phyloP scores from a whole-genome alignment of 2,888 invertebrate genomes.

The Melitaea athalia region DNA sequence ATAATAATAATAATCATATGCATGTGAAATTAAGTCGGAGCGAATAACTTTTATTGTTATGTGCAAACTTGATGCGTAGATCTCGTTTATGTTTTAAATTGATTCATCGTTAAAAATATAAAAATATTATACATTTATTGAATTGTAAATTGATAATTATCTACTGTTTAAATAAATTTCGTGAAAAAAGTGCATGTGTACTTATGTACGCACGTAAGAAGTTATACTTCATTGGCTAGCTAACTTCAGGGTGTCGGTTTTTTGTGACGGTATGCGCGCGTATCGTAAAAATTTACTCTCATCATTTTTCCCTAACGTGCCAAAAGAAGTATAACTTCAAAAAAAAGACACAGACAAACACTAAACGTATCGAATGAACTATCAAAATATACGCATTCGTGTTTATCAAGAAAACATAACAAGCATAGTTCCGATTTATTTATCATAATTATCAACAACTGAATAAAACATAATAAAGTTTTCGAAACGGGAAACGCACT shows the following conservation, averaged over 20 bases:
- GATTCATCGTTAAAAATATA: not conserved
- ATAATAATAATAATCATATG: conserved; percentile 20
- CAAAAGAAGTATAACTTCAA: too few species aligned
- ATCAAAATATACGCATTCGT: not conserved
- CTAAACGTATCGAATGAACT: not conserved
- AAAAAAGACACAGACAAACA: not conserved
- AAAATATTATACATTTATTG: too few species aligned
- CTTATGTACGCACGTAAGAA: too few species aligned
- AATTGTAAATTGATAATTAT: not conserved
- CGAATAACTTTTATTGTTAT: conserved; percentile 14
- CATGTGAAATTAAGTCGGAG: conserved; percentile 11
- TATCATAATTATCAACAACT: conserved; percentile 35
- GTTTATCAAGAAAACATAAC: conserved; percentile 17
- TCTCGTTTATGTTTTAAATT: not conserved
- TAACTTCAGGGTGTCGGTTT: too few species aligned
- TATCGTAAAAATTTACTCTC: too few species aligned
- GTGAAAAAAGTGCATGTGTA: too few species aligned
- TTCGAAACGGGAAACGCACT: conserved; percentile 66
- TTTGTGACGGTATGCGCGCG: too few species aligned
- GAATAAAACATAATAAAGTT: conserved; percentile 43
- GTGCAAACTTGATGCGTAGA: not conserved
- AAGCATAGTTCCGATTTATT: conserved; percentile 21
- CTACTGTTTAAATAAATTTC: too few species aligned
- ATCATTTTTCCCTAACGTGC: too few species aligned
- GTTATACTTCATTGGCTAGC: too few species aligned